Evolutionary conservation across 2,888 invertebrate species (phyloP), one percentile per base, ranked within the genome.

Genomic region (Pilophorus perplexus): DNA sequence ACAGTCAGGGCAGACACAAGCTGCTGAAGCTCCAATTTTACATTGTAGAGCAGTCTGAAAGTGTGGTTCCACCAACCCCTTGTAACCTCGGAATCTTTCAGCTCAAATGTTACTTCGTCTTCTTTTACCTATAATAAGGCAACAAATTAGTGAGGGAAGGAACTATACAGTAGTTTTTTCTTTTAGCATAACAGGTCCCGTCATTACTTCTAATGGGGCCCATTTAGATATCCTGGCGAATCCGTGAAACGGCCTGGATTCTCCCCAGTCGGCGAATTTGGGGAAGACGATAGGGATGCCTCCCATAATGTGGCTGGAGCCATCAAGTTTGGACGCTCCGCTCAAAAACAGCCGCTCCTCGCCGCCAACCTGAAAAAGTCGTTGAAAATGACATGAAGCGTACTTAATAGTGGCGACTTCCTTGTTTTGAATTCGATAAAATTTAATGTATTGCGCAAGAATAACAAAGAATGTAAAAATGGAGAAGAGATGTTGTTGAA

Each of bases 211-310:
- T n/a, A n/a, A n/a, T n/a, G n/a, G n/a, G n/a, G n/a, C n/a, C 62
- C 62, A 62, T 4, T 37, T 27, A 1, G 46, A 38, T 8, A 62
- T 28, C 38, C 62, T 10, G 1, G 62, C 62, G 12, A 62, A 62
- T 18, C 62, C 62, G 33, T 62, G 62, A 18, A 62, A 62, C 5
- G 62, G 62, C n/a, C 62, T 44, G 6, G 18, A 10, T 1, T 22
- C 28, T n/a, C 62, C 62, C 62, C 62, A 62, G 20, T 62, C 62
- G 14, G 62, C 44, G 28, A 62, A 62, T 20, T 62, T 62, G 20
- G 62, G 62, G 46, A 62, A 62, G 22, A 62, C 33, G 2, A 62
- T 48, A 3, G 62, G 62, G 10, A 62, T 48, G 20, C 62, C 62
- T 8, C 62, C 62, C 62, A 62, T 62, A 22, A 62, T 62, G 23